phyloP scores from a whole-genome alignment of 2,888 invertebrate species.

The Spicauda simplicius region DNA sequence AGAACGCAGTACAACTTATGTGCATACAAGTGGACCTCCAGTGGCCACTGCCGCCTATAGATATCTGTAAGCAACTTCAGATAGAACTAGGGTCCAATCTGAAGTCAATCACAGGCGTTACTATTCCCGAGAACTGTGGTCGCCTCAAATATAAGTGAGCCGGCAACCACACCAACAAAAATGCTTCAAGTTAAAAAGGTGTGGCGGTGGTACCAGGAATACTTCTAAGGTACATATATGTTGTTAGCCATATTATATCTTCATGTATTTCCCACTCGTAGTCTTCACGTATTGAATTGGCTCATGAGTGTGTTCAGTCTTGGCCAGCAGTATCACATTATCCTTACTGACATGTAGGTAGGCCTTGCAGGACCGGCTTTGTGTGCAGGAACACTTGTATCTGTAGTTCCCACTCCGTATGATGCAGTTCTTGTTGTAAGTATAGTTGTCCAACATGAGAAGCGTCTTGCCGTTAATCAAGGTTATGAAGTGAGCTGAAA shows the following conservation, averaged over 20 bases:
- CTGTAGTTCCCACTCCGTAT: constrained; percentile 44
- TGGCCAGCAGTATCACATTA: constrained; percentile 24
- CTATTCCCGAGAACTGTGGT: too few species aligned
- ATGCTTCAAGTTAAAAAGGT: too few species aligned
- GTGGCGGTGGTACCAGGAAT: too few species aligned
- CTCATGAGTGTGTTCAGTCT: constrained; percentile 46
- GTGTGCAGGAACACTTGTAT: constrained; percentile 49
- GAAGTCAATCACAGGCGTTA: too few species aligned
- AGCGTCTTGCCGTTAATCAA: constrained; percentile 44
- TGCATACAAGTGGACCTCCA: too few species aligned
- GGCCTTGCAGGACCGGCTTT: constrained; percentile 46
- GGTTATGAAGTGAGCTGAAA: constrained; percentile 33
- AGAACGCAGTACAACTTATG: too few species aligned
- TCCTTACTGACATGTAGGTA: constrained; percentile 42
- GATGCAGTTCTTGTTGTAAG: constrained; percentile 44
- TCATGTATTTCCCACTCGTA: constrained; percentile 22
- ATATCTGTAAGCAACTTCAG: too few species aligned
- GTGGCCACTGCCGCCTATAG: too few species aligned
- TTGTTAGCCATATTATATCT: not conserved
- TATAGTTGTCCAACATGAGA: constrained; percentile 43
- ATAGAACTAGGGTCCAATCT: too few species aligned
- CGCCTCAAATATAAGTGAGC: too few species aligned
- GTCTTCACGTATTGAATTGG: constrained; percentile 41
- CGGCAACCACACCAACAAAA: too few species aligned
- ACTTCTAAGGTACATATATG: too few species aligned